Conservation (phyloP, 2,888 invertebrate genomes). For the Athetis lepigone region DNA sequence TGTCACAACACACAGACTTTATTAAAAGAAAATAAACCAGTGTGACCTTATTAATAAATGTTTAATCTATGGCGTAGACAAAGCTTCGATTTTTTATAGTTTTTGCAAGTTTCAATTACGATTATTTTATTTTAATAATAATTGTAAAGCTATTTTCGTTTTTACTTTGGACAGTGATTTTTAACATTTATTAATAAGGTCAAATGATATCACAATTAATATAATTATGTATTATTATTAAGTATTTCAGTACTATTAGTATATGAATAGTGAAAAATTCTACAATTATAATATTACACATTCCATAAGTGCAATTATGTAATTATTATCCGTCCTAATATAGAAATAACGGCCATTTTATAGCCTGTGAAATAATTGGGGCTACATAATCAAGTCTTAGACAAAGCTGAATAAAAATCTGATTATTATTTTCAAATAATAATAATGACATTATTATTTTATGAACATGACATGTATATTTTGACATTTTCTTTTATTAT, state of each 20-base stretch:
- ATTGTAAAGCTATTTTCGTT: too few relatives aligned
- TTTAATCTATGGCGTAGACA: background rate
- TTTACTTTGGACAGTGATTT: background rate
- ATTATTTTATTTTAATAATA: background rate
- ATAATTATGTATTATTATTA: conserved; percentile 53
- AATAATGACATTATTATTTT: conserved; percentile 1
- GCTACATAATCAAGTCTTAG: conserved; percentile 3
- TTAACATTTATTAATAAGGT: conserved; percentile 34
- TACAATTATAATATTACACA: conserved; percentile 57
- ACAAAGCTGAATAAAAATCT: background rate
- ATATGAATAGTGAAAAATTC: conserved; percentile 44
- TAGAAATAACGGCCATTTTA: conserved; percentile 23
- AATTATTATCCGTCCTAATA: conserved; percentile 68
- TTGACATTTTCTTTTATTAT: conserved; percentile 9
- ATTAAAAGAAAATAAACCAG: background rate
- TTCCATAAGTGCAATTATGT: conserved; percentile 76
- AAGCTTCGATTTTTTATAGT: background rate
- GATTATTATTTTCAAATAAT: background rate
- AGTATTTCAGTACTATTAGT: conserved; percentile 53
- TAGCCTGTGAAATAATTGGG: background rate
- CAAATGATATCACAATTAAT: conserved; percentile 31
- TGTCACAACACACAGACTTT: conserved; percentile 16
- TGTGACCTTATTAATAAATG: conserved; percentile 40
- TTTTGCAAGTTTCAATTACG: too few relatives aligned
- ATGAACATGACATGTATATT: conserved; percentile 1